Evolutionary conservation across 2,888 invertebrate genomes (phyloP).

Genomic region (Baccha elongata): DNA sequence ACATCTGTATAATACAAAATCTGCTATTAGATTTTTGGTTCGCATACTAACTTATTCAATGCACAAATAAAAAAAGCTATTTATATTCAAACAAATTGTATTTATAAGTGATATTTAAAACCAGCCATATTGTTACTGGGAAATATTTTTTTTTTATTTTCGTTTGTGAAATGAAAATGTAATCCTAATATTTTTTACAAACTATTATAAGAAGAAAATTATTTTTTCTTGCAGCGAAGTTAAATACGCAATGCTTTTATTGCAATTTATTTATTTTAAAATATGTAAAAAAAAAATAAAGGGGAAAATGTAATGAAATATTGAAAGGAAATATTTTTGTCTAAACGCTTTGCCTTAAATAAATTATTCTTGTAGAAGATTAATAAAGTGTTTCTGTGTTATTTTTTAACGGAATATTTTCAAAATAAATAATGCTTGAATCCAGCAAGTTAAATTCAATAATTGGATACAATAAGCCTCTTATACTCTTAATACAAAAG

Average conservation of each 20-base stretch:
- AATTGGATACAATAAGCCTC: too few relatives aligned
- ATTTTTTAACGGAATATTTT: too few relatives aligned
- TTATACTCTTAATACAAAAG: too few relatives aligned
- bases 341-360: conserved; percentile 82
- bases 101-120: conserved; percentile 39
- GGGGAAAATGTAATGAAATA: conserved; percentile 61
- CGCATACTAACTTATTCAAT: conserved; percentile 6
- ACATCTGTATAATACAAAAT: background rate
- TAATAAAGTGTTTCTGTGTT: background rate
- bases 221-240: conserved; percentile 63
- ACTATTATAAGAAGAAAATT: conserved; percentile 21
- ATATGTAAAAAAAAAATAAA: conserved; percentile 41
- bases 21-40: background rate
- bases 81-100: conserved; percentile 17
- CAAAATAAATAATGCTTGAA: too few relatives aligned
- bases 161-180: conserved; percentile 8
- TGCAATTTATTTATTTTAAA: conserved; percentile 74
- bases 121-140: background rate
- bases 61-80: conserved; percentile 18
- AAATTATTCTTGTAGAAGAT: conserved; percentile 59
- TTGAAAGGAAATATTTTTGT: conserved; percentile 79
- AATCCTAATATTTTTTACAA: conserved; percentile 16
- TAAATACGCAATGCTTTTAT: conserved; percentile 76
- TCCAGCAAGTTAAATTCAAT: too few relatives aligned
- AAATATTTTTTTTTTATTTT: conserved; percentile 11